Evolutionary conservation across 2,888 invertebrate genomes (phyloP).

Genomic region (Tillus elongatus): DNA sequence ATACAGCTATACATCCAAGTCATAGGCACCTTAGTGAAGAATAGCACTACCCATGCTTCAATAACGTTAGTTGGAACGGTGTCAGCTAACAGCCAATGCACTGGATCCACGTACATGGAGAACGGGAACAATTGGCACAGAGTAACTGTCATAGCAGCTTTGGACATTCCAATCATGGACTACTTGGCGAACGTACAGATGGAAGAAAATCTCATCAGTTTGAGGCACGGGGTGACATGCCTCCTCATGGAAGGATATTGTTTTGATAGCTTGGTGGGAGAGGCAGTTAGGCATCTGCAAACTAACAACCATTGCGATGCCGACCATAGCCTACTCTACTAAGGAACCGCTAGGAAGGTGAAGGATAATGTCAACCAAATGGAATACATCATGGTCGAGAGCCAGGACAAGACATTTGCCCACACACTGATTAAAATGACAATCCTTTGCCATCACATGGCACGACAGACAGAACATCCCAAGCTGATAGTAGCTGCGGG

Average conservation of each 20-base stretch:
- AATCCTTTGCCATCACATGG: no score
- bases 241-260: conserved; percentile 15
- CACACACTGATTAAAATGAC: conserved; percentile 8
- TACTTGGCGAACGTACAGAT: conserved; percentile 14
- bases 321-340: conserved; percentile 7
- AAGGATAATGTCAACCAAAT: conserved; percentile 1
- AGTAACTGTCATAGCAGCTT: no score
- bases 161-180: conserved; percentile 14
- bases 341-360: conserved; percentile 11
- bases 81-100: no score
- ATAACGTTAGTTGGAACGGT: no score
- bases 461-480: no score
- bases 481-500: no score
- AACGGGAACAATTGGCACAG: no score
- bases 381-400: conserved; percentile 14
- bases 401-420: conserved; percentile 13
- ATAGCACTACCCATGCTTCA: no score
- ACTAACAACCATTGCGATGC: conserved; percentile 6
- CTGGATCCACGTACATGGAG: no score
- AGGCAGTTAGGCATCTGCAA: conserved; percentile 11
- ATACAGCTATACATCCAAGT: no score
- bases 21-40: no score
- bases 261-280: conserved; percentile 15
- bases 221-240: conserved; percentile 15
- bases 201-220: conserved; percentile 13